Conservation (phyloP, 1,140 invertebrate species). For the Geopemphigus sp. region DNA sequence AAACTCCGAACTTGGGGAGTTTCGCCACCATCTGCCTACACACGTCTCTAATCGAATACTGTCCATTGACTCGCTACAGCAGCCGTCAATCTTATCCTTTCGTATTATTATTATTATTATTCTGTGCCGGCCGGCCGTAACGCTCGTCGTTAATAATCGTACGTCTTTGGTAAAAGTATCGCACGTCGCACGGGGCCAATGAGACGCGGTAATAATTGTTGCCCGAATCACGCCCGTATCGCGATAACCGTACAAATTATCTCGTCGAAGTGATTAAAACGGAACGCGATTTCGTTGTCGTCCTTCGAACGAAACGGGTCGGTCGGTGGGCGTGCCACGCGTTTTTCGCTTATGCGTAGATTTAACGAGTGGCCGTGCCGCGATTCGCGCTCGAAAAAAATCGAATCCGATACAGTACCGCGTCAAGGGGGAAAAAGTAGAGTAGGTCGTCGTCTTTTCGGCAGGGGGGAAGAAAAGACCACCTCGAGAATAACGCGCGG, state of each 20-base stretch:
- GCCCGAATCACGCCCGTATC: too few species aligned
- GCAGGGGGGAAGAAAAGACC: not conserved
- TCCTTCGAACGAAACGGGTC: too few species aligned
- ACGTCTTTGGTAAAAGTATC: too few species aligned
- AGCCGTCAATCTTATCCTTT: conserved; percentile 44
- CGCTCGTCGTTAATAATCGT: too few species aligned
- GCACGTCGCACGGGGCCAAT: too few species aligned
- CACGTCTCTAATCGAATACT: conserved; percentile 33
- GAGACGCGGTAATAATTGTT: too few species aligned
- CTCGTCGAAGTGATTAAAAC: too few species aligned
- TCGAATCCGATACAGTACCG: not conserved
- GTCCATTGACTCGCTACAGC: conserved; percentile 40
- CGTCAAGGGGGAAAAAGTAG: conserved; percentile 19
- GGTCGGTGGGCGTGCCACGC: not conserved
- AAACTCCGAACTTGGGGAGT: conserved; percentile 43
- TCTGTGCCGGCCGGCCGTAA: not conserved
- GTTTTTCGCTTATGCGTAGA: not conserved
- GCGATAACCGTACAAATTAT: too few species aligned
- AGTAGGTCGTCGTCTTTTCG: conserved; percentile 27
- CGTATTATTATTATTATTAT: not conserved
- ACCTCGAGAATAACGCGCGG: not conserved
- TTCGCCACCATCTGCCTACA: conserved; percentile 45
- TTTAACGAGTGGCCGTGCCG: too few species aligned
- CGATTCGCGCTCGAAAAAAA: conserved; percentile 11
- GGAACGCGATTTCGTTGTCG: too few species aligned